phyloP scores from a whole-genome alignment of 2,113 vertebrate species.

The Urocitellus parryii region DNA sequence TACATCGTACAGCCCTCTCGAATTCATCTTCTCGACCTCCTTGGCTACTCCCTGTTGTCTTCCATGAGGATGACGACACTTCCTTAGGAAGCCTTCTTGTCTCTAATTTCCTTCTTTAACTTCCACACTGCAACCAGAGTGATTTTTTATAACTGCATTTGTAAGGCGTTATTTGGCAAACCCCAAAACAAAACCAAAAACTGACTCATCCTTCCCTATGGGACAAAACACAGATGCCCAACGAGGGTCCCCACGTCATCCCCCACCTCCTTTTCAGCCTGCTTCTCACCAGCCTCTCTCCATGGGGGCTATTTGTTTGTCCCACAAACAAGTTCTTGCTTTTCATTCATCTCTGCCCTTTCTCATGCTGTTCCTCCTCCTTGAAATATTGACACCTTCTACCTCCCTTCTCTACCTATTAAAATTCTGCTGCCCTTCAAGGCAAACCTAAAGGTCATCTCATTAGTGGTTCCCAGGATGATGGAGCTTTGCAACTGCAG shows the following conservation, averaged over 20 bases:
- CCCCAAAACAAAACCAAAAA: neutral
- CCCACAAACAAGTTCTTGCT: slow-evolving; percentile 28
- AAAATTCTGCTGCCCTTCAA: slow-evolving; percentile 59
- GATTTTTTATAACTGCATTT: neutral
- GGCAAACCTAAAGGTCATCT: slow-evolving; percentile 66
- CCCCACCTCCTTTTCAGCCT: neutral
- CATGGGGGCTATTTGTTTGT: neutral
- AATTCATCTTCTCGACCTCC: neutral
- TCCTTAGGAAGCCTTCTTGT: neutral
- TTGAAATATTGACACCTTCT: slow-evolving; percentile 44
- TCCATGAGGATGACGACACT: neutral
- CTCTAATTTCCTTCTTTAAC: slow-evolving; percentile 13
- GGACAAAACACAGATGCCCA: neutral
- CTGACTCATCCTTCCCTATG: neutral
- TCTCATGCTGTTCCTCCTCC: neutral
- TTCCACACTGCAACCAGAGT: neutral
- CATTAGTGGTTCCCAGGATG: slow-evolving; percentile 11
- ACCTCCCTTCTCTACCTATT: slow-evolving; percentile 15
- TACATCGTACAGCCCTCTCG: neutral
- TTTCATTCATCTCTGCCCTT: slow-evolving; percentile 21
- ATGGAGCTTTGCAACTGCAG: neutral
- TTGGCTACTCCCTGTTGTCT: neutral
- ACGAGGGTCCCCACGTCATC: neutral
- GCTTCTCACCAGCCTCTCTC: neutral
- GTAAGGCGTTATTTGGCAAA: neutral